These are phyloP conservation scores for Allolobophora icterica DNA, from an alignment of 2,888 invertebrate genomes.

Conservation along the genomic window DNA sequence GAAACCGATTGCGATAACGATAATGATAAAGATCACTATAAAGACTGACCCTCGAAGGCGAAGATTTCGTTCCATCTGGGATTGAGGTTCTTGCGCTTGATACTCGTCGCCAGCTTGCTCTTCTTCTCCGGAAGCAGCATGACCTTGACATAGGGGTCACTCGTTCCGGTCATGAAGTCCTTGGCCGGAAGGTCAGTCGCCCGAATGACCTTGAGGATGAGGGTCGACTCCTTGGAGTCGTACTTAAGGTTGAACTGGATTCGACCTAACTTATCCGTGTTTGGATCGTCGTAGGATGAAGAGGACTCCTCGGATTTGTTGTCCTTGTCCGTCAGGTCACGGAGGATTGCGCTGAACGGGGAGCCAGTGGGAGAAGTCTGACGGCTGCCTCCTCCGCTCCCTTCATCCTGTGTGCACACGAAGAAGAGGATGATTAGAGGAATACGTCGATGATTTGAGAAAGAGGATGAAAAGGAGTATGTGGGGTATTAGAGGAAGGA, in stretches of 20 bases:
- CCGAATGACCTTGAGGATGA: conserved; percentile 59
- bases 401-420: conserved; percentile 13
- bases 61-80: conserved; percentile 65
- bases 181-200: conserved; percentile 62
- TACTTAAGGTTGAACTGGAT: conserved; percentile 61
- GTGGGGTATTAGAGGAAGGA: background rate
- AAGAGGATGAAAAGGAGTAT: too few relatives aligned
- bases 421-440: background rate
- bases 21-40: conserved; percentile 30
- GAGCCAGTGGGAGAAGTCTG: conserved; percentile 31
- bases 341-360: conserved; percentile 30
- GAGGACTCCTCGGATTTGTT: conserved; percentile 15
- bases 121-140: conserved; percentile 61
- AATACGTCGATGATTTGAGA: background rate
- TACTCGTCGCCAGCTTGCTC: conserved; percentile 62
- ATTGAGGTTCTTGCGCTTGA: conserved; percentile 63
- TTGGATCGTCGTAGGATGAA: conserved; percentile 39
- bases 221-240: conserved; percentile 60
- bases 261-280: conserved; percentile 50
- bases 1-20: conserved; percentile 32
- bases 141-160: conserved; percentile 64
- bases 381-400: background rate
- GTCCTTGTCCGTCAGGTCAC: conserved; percentile 32
- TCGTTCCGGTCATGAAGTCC: conserved; percentile 63
- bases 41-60: conserved; percentile 66